A percentile compares a stretch with the other conserved stretches of the same genome.
Conservation (phyloP, 2,888 invertebrate species). For the Alsophila aescularia region DNA sequence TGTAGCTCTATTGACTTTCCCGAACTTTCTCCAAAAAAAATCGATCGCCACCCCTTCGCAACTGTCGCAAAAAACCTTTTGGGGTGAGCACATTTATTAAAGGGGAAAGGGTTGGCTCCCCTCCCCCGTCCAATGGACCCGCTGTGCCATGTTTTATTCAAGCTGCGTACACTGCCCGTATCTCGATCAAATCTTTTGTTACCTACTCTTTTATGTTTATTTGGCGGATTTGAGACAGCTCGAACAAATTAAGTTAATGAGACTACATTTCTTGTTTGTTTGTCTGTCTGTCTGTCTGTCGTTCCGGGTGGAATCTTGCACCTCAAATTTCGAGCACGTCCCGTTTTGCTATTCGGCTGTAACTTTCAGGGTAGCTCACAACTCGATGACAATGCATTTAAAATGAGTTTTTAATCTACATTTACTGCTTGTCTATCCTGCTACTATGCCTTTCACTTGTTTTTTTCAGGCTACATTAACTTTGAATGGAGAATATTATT, state of each 20-base stretch:
- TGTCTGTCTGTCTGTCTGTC: no score
- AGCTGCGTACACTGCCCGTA: conserved; percentile 59
- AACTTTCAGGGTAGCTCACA: no score
- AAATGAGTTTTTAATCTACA: no score
- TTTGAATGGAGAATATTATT: no score
- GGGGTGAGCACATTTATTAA: conserved; percentile 67
- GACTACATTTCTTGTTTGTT: conserved; percentile 41
- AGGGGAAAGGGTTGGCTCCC: conserved; percentile 71
- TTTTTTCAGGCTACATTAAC: no score
- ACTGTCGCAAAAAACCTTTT: conserved; percentile 70
- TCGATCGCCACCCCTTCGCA: conserved; percentile 52
- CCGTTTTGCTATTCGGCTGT: no score
- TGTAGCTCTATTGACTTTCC: conserved; percentile 22
- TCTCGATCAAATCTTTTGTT: conserved; percentile 67
- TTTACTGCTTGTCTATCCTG: no score
- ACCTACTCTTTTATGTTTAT: conserved; percentile 48
- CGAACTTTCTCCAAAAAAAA: conserved; percentile 46
- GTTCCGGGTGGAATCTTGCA: no score
- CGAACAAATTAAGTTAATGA: background rate
- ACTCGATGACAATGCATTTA: no score
- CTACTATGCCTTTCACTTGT: no score
- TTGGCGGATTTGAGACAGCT: conserved; percentile 6
- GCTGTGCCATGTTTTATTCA: conserved; percentile 77
- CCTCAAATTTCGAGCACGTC: no score
- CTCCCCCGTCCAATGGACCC: conserved; percentile 50